phyloP scores from a whole-genome alignment of 2,797 vertebrate species.

The Aythya fuligula region DNA sequence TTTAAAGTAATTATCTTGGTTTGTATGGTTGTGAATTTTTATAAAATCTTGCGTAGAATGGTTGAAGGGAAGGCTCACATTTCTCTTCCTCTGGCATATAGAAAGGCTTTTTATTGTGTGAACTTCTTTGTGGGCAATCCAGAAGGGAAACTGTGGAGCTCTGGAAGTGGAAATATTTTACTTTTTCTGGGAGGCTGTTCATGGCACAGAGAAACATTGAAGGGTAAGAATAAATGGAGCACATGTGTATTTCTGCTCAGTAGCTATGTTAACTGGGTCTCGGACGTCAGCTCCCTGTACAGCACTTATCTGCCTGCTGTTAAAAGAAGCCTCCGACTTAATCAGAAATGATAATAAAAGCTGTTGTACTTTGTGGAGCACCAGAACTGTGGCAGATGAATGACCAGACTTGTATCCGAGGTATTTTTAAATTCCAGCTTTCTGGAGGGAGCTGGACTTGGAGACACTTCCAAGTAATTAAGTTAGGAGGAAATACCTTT shows the following conservation, averaged over 20 bases:
- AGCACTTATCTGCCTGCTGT: background rate
- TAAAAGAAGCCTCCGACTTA: constrained; percentile 21
- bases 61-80: background rate
- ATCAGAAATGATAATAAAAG: background rate
- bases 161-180: constrained; percentile 1
- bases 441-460: constrained; percentile 5
- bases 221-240: background rate
- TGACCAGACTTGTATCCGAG: background rate
- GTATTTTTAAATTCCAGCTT: constrained; percentile 32
- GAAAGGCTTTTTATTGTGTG: constrained; percentile 41
- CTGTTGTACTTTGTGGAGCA: background rate
- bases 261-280: background rate
- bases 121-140: constrained; percentile 19
- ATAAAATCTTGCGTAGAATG: background rate
- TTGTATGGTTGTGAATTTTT: background rate
- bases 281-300: background rate
- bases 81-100: background rate
- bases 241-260: background rate
- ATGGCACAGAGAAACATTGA: background rate
- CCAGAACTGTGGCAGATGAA: constrained; percentile 6
- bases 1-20: background rate
- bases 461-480: constrained; percentile 29
- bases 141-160: background rate
- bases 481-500: constrained; percentile 20
- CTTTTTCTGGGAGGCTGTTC: constrained; percentile 9